These are phyloP conservation scores for Ranitomeya imitator DNA, from an alignment of 2,113 vertebrate species.

Conservation along the genomic window DNA sequence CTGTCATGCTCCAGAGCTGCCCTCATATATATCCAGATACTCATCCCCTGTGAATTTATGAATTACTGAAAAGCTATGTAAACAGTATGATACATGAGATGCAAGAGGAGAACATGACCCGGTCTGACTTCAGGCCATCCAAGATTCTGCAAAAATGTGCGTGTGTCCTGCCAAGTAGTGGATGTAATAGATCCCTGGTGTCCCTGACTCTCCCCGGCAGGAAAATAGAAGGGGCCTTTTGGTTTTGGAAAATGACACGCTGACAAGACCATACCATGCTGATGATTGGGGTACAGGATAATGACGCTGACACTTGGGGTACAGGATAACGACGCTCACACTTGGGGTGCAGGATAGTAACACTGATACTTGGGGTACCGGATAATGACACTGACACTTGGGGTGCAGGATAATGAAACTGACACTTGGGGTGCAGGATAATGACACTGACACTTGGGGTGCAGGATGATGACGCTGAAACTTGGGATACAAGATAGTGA, in stretches of 20 bases:
- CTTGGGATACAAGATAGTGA: too few species aligned
- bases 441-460: too few species aligned
- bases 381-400: too few species aligned
- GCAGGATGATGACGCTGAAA: too few species aligned
- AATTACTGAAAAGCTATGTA: slow-evolving; percentile 18
- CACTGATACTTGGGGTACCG: too few species aligned
- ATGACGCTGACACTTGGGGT: background rate
- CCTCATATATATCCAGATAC: background rate
- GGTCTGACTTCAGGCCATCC: background rate
- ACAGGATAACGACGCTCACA: background rate
- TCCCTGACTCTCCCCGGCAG: background rate
- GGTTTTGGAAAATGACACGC: background rate
- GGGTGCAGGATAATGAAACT: too few species aligned
- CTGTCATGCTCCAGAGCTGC: background rate
- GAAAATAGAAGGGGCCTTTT: background rate
- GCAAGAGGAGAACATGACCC: background rate
- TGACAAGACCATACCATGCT: background rate
- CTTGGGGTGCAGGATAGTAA: too few species aligned
- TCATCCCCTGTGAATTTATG: background rate
- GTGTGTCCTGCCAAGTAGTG: background rate
- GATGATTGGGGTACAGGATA: background rate
- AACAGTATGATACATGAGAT: background rate
- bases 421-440: too few species aligned
- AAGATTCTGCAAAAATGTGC: background rate
- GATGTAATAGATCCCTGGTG: background rate